These are phyloP conservation scores for Pterocles orientalis DNA, from an alignment of 2,113 vertebrate genomes.

Conservation along the genomic window DNA sequence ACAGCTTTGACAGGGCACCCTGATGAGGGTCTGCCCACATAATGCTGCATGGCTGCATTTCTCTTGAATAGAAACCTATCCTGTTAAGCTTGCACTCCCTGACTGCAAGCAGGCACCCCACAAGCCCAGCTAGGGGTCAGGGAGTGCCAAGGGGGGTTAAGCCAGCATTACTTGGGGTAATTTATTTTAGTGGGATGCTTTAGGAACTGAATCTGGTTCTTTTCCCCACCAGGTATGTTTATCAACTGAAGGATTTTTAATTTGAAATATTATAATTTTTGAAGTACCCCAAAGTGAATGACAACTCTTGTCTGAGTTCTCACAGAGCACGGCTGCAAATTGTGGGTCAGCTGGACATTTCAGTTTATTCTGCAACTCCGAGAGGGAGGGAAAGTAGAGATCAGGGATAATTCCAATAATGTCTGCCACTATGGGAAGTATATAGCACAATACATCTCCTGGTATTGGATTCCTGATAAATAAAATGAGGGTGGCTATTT, in stretches of 20 bases:
- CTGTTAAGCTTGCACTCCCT: background rate
- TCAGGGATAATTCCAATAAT: conserved; percentile 28
- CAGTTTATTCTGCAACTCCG: conserved; percentile 44
- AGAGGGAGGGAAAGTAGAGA: conserved; percentile 16
- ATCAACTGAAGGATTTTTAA: background rate
- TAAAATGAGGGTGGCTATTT: background rate
- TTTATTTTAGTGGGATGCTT: background rate
- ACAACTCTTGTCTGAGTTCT: background rate
- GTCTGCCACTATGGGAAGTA: background rate
- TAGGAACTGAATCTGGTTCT: background rate
- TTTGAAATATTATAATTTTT: conserved; percentile 5
- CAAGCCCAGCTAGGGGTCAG: background rate
- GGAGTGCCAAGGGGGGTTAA: background rate
- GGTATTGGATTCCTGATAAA: background rate
- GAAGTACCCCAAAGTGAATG: background rate
- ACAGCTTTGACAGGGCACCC: background rate
- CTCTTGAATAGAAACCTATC: background rate
- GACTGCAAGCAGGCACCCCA: background rate
- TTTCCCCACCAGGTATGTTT: background rate
- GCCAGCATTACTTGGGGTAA: fast-evolving
- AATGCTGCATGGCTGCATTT: background rate
- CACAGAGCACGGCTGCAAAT: background rate
- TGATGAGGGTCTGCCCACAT: background rate
- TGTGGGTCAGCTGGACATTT: conserved; percentile 39
- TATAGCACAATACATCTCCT: background rate